Evolutionary conservation across 2,113 vertebrate genomes (phyloP).

Genomic region (Cyprinus carpio): DNA sequence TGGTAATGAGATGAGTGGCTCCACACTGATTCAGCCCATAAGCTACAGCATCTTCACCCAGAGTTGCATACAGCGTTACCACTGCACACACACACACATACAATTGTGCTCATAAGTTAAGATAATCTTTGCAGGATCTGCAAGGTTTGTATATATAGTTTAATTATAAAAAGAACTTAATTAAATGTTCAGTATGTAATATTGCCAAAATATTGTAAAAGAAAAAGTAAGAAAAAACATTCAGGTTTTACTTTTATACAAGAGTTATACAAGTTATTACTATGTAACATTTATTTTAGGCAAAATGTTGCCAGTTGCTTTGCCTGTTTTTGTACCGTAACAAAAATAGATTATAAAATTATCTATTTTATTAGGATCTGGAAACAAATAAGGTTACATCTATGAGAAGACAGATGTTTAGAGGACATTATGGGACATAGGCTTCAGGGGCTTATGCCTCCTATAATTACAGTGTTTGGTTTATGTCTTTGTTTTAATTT

Average conservation of each 20-base stretch:
- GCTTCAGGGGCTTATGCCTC: background rate
- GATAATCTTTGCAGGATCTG: background rate
- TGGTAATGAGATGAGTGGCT: slow-evolving; percentile 90
- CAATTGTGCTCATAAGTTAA: background rate
- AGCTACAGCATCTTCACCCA: slow-evolving; percentile 91
- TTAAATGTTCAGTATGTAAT: too few relatives aligned
- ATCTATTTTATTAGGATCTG: background rate
- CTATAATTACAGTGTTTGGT: background rate
- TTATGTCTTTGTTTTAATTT: background rate
- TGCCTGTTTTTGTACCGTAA: background rate
- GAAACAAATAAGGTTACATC: background rate
- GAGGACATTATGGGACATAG: too few relatives aligned
- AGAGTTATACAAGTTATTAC: background rate
- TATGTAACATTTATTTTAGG: background rate
- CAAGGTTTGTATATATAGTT: background rate
- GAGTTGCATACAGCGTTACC: slow-evolving; percentile 83
- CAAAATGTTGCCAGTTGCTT: background rate
- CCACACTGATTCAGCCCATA: slow-evolving; percentile 92
- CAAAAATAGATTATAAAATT: background rate
- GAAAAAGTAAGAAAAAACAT: too few relatives aligned
- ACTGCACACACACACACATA: slow-evolving; percentile 37
- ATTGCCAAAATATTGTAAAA: too few relatives aligned
- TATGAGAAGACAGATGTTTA: background rate
- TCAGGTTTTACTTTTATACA: background rate
- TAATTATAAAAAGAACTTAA: background rate